Conservation (phyloP, 2,113 vertebrate genomes). For the Ammodytes marinus region DNA sequence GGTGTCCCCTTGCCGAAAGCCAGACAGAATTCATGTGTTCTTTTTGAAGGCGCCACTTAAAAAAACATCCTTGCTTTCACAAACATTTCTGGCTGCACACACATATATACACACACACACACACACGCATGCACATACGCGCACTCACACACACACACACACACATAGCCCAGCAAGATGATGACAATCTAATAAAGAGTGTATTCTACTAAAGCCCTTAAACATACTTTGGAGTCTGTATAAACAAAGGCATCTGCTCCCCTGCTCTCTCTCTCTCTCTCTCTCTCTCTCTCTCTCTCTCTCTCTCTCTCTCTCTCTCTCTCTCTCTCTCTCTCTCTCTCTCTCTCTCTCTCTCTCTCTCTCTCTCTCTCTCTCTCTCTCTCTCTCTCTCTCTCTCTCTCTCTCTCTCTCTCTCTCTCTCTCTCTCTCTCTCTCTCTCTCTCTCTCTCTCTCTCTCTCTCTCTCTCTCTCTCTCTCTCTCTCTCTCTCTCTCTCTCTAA, state of each 20-base stretch:
- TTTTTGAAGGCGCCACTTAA: conserved; percentile 62
- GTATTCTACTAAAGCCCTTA: conserved; percentile 63
- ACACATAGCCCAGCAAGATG: conserved; percentile 45
- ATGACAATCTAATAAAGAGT: conserved; percentile 58
- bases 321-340: no score
- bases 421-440: conserved; percentile 7
- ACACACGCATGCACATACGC: conserved; percentile 8
- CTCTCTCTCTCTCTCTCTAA: not conserved
- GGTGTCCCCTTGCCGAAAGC: conserved; percentile 29
- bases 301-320: no score
- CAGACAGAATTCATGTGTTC: conserved; percentile 51
- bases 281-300: no score
- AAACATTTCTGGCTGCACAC: conserved; percentile 36
- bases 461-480: conserved; percentile 26
- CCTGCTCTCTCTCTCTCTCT: conserved; percentile 3
- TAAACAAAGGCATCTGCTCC: conserved; percentile 68
- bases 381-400: not conserved
- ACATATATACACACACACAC: conserved; percentile 36
- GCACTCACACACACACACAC: conserved; percentile 25
- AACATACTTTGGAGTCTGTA: conserved; percentile 64
- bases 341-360: not conserved
- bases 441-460: conserved; percentile 5
- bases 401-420: conserved; percentile 24
- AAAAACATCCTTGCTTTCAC: conserved; percentile 61
- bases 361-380: conserved; percentile 22